phyloP scores from a whole-genome alignment of 2,113 vertebrate genomes.

The Alouatta palliata region DNA sequence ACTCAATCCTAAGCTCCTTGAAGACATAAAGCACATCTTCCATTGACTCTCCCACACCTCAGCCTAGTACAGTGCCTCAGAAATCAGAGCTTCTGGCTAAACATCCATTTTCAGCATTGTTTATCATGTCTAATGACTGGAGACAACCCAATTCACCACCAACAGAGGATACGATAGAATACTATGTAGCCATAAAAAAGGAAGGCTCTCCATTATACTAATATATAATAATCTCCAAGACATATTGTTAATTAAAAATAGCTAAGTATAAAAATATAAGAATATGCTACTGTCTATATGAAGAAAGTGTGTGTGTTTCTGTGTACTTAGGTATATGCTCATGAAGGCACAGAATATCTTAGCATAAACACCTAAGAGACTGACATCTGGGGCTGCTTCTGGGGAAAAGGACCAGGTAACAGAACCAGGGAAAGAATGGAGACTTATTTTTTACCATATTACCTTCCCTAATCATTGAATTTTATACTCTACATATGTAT shows the following conservation, averaged over 20 bases:
- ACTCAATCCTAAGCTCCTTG: neutral
- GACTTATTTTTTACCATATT: neutral
- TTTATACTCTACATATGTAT: neutral
- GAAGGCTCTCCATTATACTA: neutral
- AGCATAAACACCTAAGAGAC: neutral
- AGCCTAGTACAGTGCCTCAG: neutral
- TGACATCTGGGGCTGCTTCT: neutral
- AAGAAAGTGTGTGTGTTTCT: neutral
- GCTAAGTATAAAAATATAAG: neutral
- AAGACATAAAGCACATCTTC: neutral
- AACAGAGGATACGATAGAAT: neutral
- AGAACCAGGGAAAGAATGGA: neutral
- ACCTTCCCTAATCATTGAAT: neutral
- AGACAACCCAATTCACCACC: neutral
- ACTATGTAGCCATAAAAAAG: neutral
- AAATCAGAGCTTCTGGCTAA: conserved; percentile 23
- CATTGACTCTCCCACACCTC: neutral
- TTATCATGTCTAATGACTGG: neutral
- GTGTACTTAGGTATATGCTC: neutral
- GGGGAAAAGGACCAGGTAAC: neutral
- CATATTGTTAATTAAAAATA: neutral
- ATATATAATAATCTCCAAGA: conserved; percentile 14
- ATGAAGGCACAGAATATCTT: neutral
- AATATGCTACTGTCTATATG: neutral
- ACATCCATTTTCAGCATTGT: neutral